Evolutionary conservation across 2,888 invertebrate species (phyloP), one percentile per base, ranked within the genome.

Genomic region (Xanthostigma xanthostigma): DNA sequence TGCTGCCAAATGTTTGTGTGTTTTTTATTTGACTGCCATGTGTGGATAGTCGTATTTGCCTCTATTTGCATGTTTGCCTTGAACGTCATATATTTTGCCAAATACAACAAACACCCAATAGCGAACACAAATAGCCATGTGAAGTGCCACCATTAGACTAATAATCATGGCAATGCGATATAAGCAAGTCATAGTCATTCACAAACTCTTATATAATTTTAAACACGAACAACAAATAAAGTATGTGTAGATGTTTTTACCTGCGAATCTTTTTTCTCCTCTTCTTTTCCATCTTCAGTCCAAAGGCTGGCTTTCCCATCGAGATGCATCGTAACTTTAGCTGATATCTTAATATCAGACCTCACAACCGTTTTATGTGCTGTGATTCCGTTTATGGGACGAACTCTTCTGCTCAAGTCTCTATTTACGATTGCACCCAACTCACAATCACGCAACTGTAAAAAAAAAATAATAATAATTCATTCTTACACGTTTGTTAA

Each of bases 391-490:
- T 90, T 89, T 0, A 92, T 87, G 1, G 92, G 84, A 1, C 98
- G 81, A 52, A 98, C 88, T 46, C 97, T 79, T 11, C 96, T 83
- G 59, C 91, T 92, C 53, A 98, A 70, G 70, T 99, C 98, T 13
- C 96, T 78, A 71, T 98, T 99, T 43, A 98, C 92, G 55, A 97
- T 93, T 8, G 94, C 92, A 13, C 92, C 92, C 56, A 95, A 71
- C 66, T 95, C 95, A 64, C 89, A 89, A 60, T 94, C 94, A 53
- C 84, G 80, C 53, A 87, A 71, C 89, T 89, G 64, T 52, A 64
- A 67, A 62, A 54, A 65, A 64, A 44, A 41, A 54, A n/a, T n/a
- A 51, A 46, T 9, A 46, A 43, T 41, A 27, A 34, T 42, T 9
- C 11, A 36, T 36, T 33, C 10, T 17, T 36, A 13, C 12, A 34